These are phyloP conservation scores for Sebastes oblongus DNA, from an alignment of 2,797 vertebrate genomes.

Conservation along the genomic window DNA sequence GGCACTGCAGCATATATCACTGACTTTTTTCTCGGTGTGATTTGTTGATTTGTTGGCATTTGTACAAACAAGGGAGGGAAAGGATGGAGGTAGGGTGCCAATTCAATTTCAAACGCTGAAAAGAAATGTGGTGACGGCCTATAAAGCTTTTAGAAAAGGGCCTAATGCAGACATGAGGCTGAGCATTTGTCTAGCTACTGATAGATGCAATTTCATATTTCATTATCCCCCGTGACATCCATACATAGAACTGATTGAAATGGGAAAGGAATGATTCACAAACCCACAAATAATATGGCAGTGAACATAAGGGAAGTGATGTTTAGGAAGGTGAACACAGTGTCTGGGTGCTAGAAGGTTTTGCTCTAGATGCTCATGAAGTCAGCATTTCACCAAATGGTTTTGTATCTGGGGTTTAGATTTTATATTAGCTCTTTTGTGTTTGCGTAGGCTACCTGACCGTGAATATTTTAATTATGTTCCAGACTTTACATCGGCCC, in stretches of 20 bases:
- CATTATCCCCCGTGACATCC: not conserved
- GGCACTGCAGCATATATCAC: not conserved
- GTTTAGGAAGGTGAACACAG: not conserved
- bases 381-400: not conserved
- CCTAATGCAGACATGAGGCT: not conserved
- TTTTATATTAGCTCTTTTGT: not conserved
- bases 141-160: not conserved
- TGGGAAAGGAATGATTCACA: not conserved
- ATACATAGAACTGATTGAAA: not conserved
- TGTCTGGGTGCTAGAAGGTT: not conserved
- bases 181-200: not conserved
- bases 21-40: not conserved
- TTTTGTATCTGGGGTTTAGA: not conserved
- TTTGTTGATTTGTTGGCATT: constrained; percentile 7
- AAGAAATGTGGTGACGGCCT: not conserved
- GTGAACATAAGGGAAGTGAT: not conserved
- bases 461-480: not conserved
- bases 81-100: not conserved
- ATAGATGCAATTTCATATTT: not conserved
- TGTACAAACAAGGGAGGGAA: not conserved
- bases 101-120: not conserved
- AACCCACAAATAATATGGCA: not conserved
- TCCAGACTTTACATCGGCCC: not conserved
- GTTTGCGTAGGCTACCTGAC: not conserved
- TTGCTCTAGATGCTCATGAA: not conserved